Base-by-base conservation (phyloP, 35 echinoderm and acorn worm genomes). In the Diadema setosum region DNA sequence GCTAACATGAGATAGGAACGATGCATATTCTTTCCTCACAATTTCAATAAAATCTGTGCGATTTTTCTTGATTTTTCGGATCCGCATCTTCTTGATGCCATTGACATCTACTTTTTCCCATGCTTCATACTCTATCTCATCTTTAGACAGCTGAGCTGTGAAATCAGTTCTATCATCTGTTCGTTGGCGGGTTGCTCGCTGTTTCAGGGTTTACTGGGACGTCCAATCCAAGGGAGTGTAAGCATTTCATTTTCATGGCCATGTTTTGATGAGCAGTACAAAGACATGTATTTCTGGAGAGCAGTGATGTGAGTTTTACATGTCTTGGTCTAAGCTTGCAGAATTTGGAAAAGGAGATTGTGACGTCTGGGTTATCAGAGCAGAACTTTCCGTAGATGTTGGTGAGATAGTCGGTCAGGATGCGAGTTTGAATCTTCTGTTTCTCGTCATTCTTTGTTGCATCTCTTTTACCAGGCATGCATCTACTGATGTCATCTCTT, bases 181-280 rank as follows among this genome's bases (percentile, higher is more conserved):
- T 84, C 60, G 16, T 26, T 14, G 7, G 16, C 27, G 6, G 31
- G 31, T 87, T 87, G 31, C 60, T 40, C n/a, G 56, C 81, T 44
- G 87, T 90, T 84, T 90, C 88, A 61, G 88, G 88, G 42, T 90
- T 83, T 70, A 32, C 2, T 1, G 80, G 49, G 46, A 90, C 56
- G 45, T 90, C 64, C 26, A 90, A 35, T 46, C 81, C 80, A 8
- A 90, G 9, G n/a, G 24, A 43, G 50, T 25, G 58, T 43, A 90
- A 60, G 25, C 41, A 45, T 18, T 84, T 83, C 0, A 90, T 27
- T 70, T 90, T 84, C 29, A 90, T 84, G 32, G 81, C 88, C 3
- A 90, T 90, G 32, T 90, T 90, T 73, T 90, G 88, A 84, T 89
- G 49, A 9, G 20, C 75, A 27, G 41, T 75, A 34, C 85, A 87